Conservation (phyloP, 2,113 vertebrate species). For the Aldabrachelys gigantea region DNA sequence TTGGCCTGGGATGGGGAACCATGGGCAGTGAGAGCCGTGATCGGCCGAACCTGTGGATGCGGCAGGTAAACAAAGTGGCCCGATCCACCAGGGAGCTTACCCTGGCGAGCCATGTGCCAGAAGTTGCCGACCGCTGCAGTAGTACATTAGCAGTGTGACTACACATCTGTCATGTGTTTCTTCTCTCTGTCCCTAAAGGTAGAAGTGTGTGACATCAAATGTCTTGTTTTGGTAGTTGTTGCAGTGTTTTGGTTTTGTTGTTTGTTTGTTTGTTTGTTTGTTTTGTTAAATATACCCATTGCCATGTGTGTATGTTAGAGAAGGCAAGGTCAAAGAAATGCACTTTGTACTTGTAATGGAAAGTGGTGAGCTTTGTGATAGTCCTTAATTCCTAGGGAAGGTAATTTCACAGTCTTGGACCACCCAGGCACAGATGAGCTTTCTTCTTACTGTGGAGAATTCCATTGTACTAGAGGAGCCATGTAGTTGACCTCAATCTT, state of each 20-base stretch:
- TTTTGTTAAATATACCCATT: neutral
- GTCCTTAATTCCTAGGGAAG: neutral
- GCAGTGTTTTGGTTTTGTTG: neutral
- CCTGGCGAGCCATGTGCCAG: no score
- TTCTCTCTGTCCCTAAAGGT: neutral
- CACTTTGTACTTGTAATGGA: neutral
- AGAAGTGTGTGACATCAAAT: neutral
- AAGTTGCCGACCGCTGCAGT: neutral
- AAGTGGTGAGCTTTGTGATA: neutral
- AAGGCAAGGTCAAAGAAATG: neutral
- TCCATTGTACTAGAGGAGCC: neutral
- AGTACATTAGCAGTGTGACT: neutral
- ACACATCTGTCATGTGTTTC: neutral
- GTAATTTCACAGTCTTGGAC: neutral
- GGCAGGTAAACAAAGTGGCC: no score
- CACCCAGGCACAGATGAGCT: neutral
- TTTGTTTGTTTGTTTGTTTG: neutral
- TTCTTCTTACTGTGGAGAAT: neutral
- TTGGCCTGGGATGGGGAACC: no score
- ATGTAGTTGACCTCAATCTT: neutral
- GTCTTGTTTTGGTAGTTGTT: neutral
- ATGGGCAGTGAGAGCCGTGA: no score
- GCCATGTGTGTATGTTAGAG: neutral
- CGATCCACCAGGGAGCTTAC: no score
- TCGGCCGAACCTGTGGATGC: no score